Evolutionary conservation across 2,888 invertebrate species (phyloP), one percentile per base, ranked within the genome.

Genomic region (Ectobius pallidus): DNA sequence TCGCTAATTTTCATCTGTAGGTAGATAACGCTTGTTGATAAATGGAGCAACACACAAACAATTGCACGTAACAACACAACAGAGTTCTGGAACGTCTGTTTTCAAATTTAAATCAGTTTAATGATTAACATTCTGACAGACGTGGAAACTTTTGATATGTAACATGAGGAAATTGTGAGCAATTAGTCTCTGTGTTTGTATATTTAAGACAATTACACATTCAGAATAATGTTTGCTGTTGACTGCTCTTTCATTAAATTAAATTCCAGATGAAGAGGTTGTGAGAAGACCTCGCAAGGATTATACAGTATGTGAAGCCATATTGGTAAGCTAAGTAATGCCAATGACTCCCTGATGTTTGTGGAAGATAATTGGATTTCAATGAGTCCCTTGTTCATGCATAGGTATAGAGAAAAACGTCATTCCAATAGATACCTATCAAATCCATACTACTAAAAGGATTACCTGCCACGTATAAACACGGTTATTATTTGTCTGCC

Each of bases 311-410:
- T n/a, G 34, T 3, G 61, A 61, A 61, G 61, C 61, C 61, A 61
- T 61, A 61, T 61, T 61, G 61, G 32, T 61, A 61, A 61, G 32
- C 20, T 61, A 61, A 61, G 61, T n/a, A 61, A 46, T 46, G n/a
- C 46, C 11, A 32, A 16, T 16, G 18, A 32, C 61, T 32, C 61
- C 25, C 32, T n/a, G 16, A n/a, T 61, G 61, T 61, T 61, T 61
- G 32, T 25, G n/a, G 32, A 61, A 32, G 6, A 32, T 61, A 61
- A 61, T 61, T 61, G 61, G 61, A 61, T 61, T 61, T 30, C 18
- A 32, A 61, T 61, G 61, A n/a, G 58, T 14, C 11, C 46, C 9
- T 46, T 46, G 18, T 46, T 6, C 14, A 39, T 39, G 39, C 14
- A 39, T 39, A 39, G 6, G n/a, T n/a, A n/a, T n/a, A n/a, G n/a